phyloP scores from a whole-genome alignment of 1,140 invertebrate genomes.

The Conus ventricosus region DNA sequence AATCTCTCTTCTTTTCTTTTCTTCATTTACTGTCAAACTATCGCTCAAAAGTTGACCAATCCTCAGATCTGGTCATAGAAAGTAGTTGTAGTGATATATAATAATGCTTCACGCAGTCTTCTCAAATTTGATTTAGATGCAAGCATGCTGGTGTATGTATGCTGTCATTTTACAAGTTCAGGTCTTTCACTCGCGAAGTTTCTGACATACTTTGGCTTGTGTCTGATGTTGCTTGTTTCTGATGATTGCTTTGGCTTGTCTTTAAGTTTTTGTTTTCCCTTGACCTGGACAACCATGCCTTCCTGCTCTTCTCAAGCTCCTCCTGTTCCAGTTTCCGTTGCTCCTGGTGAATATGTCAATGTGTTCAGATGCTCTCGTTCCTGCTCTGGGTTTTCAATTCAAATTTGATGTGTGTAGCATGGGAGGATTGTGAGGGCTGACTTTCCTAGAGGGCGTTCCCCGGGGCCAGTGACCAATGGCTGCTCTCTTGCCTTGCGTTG shows the following conservation, averaged over 20 bases:
- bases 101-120: too few relatives aligned
- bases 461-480: constrained; percentile 43
- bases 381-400: constrained; percentile 68
- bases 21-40: too few relatives aligned
- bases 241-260: constrained; percentile 29
- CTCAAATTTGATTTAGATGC: too few relatives aligned
- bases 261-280: constrained; percentile 28
- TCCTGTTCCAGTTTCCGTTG: constrained; percentile 53
- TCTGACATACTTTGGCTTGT: background rate
- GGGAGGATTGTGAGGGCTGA: constrained; percentile 68
- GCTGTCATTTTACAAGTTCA: too few relatives aligned
- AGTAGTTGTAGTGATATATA: too few relatives aligned
- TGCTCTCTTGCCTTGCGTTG: constrained; percentile 51
- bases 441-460: constrained; percentile 59
- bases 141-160: too few relatives aligned
- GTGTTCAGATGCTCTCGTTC: constrained; percentile 61
- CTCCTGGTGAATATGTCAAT: constrained; percentile 56
- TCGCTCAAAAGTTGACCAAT: too few relatives aligned
- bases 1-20: too few relatives aligned
- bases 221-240: constrained; percentile 51
- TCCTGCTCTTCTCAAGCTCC: constrained; percentile 59
- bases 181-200: background rate
- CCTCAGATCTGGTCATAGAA: too few relatives aligned
- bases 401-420: constrained; percentile 67
- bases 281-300: constrained; percentile 66